Conservation (phyloP, 2,113 vertebrate species). For the Neomonachus schauinslandi region DNA sequence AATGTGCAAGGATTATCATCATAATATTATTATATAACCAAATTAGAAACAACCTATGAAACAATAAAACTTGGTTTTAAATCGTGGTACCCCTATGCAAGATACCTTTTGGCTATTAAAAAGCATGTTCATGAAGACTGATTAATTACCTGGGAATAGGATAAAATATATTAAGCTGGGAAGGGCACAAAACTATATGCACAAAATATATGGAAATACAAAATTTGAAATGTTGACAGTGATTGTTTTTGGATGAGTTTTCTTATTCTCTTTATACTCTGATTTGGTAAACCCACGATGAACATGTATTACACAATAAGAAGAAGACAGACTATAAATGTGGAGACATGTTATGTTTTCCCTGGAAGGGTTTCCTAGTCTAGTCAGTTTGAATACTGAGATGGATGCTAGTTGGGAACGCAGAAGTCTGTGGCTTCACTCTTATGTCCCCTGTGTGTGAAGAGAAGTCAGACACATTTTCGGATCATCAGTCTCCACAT, state of each 20-base stretch:
- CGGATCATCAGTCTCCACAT: neutral
- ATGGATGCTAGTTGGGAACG: neutral
- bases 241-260: neutral
- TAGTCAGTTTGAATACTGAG: neutral
- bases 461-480: neutral
- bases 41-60: neutral
- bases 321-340: neutral
- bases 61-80: neutral
- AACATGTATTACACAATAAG: neutral
- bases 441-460: neutral
- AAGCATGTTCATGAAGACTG: neutral
- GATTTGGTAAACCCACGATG: neutral
- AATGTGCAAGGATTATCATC: neutral
- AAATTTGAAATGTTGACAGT: neutral
- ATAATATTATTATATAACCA: neutral
- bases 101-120: neutral
- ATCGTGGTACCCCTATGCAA: neutral
- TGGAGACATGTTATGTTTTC: neutral
- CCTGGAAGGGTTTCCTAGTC: neutral
- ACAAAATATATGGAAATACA: neutral
- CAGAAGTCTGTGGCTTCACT: neutral
- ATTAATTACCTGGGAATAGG: neutral
- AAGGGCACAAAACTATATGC: neutral
- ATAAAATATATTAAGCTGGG: neutral
- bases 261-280: neutral